Evolutionary conservation across 2,113 vertebrate genomes (phyloP).

Genomic region (Pseudonaja textilis): DNA sequence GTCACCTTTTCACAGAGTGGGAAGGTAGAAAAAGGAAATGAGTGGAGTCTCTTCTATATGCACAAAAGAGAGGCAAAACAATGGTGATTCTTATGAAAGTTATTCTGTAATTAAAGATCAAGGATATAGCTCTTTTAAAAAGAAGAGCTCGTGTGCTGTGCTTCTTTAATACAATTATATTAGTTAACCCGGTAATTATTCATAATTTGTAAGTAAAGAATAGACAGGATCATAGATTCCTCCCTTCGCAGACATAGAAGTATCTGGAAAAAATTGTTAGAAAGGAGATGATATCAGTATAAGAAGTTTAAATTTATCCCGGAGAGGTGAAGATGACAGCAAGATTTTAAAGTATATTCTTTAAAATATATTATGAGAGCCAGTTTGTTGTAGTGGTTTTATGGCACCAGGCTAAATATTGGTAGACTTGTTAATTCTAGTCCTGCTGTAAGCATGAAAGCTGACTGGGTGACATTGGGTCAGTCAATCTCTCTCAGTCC

Average conservation of each 20-base stretch:
- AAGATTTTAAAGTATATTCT: background rate
- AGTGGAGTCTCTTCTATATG: background rate
- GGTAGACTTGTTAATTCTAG: background rate
- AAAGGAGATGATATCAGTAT: background rate
- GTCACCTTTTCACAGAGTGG: background rate
- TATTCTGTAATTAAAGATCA: background rate
- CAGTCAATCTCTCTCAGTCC: background rate
- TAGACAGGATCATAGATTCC: background rate
- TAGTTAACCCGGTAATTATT: background rate
- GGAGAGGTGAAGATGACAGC: background rate
- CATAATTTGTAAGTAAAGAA: background rate
- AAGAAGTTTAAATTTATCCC: background rate
- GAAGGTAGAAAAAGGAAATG: background rate
- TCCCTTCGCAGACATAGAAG: background rate
- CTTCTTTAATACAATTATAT: background rate
- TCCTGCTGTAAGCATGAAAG: background rate
- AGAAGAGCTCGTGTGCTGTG: background rate
- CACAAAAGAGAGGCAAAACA: background rate
- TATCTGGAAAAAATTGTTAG: background rate
- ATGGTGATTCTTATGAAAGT: background rate
- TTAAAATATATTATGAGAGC: background rate
- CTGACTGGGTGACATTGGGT: background rate
- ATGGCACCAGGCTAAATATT: background rate
- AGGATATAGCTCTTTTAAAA: background rate
- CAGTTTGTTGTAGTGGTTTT: background rate